Percentiles rank a stretch among this genome's conserved stretches.
Conservation (phyloP, 1,140 invertebrate genomes). For the Octopus bimaculoides region DNA sequence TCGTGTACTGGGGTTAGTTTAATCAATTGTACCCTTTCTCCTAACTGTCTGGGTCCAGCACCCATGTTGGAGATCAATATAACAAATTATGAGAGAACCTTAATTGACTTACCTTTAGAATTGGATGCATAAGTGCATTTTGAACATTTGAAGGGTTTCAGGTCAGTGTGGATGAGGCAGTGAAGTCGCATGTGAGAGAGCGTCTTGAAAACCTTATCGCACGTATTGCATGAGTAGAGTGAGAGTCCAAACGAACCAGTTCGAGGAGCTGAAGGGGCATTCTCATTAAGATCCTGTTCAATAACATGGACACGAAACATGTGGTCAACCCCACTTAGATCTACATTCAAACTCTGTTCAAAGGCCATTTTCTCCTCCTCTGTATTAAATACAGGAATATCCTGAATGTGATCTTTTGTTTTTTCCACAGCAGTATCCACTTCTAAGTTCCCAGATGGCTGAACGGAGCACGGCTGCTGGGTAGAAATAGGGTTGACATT, state of each 20-base stretch:
- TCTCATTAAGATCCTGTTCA: slow-evolving; percentile 51
- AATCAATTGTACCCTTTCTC: too few species aligned
- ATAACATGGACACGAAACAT: slow-evolving; percentile 50
- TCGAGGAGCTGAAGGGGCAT: slow-evolving; percentile 28
- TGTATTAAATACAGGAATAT: slow-evolving; percentile 44
- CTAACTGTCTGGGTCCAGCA: too few species aligned
- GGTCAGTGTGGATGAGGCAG: slow-evolving; percentile 55
- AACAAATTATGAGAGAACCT: not conserved
- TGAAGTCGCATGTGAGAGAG: slow-evolving; percentile 55
- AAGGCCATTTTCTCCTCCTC: slow-evolving; percentile 48
- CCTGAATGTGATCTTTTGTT: slow-evolving; percentile 33
- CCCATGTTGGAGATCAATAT: too few species aligned
- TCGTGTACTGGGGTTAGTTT: too few species aligned
- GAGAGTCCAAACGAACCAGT: slow-evolving; percentile 40
- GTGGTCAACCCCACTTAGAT: slow-evolving; percentile 46
- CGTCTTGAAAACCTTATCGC: slow-evolving; percentile 56
- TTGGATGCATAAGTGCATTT: slow-evolving; percentile 54
- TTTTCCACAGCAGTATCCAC: slow-evolving; percentile 28
- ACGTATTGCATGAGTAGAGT: slow-evolving; percentile 53
- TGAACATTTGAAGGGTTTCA: slow-evolving; percentile 55
- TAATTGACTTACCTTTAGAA: slow-evolving; percentile 46
- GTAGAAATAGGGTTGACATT: not conserved
- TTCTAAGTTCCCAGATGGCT: slow-evolving; percentile 35
- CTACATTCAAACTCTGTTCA: slow-evolving; percentile 48
- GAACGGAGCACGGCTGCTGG: slow-evolving; percentile 2